Evolutionary conservation across 2,888 invertebrate genomes (phyloP).

Genomic region (Drosophila nigricruria): DNA sequence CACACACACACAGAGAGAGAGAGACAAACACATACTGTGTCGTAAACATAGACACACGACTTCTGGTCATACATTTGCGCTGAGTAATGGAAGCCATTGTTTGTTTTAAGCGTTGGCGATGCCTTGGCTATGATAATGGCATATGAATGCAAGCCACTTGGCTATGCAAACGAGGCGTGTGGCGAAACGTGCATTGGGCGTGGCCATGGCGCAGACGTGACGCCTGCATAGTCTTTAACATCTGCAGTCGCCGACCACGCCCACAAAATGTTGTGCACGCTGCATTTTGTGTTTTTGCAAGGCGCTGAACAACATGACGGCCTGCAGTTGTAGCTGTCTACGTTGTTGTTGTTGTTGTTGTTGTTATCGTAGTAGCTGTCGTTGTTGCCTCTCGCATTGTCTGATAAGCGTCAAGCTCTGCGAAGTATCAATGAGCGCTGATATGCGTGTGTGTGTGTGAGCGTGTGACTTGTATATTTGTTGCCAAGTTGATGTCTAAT

Average conservation of each 20-base stretch:
- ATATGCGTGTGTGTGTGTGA: constrained; percentile 16
- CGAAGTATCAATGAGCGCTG: constrained; percentile 59
- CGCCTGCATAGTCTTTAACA: constrained; percentile 56
- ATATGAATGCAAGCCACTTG: constrained; percentile 76
- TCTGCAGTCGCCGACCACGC: constrained; percentile 56
- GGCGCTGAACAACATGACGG: constrained; percentile 67
- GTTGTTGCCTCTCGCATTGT: constrained; percentile 23
- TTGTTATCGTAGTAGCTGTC: constrained; percentile 12
- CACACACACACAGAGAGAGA: constrained; percentile 8
- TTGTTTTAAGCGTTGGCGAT: constrained; percentile 75
- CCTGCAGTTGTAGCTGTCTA: constrained; percentile 29
- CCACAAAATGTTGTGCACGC: constrained; percentile 65
- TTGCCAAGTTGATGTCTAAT: constrained; percentile 76
- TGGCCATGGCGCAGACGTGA: constrained; percentile 46
- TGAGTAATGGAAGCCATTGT: constrained; percentile 74
- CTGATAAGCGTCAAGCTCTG: constrained; percentile 66
- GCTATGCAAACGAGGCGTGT: constrained; percentile 69
- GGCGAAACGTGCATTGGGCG: constrained; percentile 50
- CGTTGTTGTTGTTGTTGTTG: constrained; percentile 10
- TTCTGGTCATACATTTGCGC: constrained; percentile 59
- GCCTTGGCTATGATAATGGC: constrained; percentile 74
- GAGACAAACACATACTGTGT: constrained; percentile 17
- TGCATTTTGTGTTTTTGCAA: constrained; percentile 67
- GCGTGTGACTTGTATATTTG: constrained; percentile 45
- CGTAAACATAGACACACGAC: constrained; percentile 48